Percentiles rank a stretch among this genome's conserved stretches.
These are phyloP conservation scores for Chromis chromis DNA, from an alignment of 2,797 vertebrate genomes.

Conservation along the genomic window DNA sequence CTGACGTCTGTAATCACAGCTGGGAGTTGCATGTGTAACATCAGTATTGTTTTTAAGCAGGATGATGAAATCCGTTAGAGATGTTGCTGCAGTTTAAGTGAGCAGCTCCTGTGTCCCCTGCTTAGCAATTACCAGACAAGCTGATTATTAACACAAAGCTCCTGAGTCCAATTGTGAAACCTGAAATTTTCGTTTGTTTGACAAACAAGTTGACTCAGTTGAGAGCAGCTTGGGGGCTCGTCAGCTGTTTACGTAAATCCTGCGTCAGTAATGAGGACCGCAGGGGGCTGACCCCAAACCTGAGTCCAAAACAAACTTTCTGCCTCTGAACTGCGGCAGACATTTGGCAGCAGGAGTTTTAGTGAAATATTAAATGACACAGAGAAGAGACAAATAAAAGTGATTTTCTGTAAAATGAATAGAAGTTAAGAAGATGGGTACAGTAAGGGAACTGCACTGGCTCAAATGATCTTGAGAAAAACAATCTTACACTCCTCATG, in stretches of 20 bases:
- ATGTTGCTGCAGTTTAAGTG: not conserved
- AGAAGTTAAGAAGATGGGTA: no score
- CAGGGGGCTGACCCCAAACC: constrained; percentile 41
- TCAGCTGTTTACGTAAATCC: constrained; percentile 53
- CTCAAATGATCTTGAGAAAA: no score
- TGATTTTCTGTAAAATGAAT: no score
- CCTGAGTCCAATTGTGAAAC: constrained; percentile 69
- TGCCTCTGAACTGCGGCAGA: constrained; percentile 15
- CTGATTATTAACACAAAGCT: constrained; percentile 78
- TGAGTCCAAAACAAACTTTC: constrained; percentile 58
- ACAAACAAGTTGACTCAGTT: constrained; percentile 70
- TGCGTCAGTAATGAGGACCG: constrained; percentile 70
- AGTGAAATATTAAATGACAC: constrained; percentile 10
- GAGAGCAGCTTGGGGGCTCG: constrained; percentile 47
- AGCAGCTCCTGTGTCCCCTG: constrained; percentile 12
- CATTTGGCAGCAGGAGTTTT: constrained; percentile 1
- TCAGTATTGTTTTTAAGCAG: constrained; percentile 11
- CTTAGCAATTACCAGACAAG: constrained; percentile 64
- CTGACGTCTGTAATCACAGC: constrained; percentile 10
- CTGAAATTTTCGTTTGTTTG: constrained; percentile 68
- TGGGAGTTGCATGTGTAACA: not conserved
- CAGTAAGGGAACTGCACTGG: no score
- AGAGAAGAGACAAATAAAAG: not conserved
- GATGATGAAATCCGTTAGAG: constrained; percentile 30
- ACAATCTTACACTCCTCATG: no score